A percentile compares a stretch with the other conserved stretches of the same genome.
Conservation (phyloP, 2,113 vertebrate species). For the Pedionomus torquatus region DNA sequence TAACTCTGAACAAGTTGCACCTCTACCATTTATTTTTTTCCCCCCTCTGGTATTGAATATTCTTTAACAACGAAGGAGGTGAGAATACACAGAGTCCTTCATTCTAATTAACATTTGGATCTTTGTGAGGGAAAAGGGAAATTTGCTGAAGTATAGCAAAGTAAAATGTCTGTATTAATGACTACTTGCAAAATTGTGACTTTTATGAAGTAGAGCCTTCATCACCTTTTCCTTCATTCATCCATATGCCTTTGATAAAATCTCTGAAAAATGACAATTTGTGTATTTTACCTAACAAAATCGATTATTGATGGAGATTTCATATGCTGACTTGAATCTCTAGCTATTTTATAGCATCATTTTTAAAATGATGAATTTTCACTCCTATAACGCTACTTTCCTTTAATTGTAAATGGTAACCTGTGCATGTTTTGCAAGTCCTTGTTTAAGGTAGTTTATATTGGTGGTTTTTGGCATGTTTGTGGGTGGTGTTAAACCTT, state of each 20-base stretch:
- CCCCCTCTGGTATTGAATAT: not conserved
- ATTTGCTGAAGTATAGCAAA: not conserved
- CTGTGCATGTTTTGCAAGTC: constrained; percentile 19
- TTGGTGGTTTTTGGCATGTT: constrained; percentile 16
- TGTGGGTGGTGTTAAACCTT: not conserved
- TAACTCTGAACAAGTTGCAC: constrained; percentile 10
- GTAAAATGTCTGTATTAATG: not conserved
- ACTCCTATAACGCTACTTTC: not conserved
- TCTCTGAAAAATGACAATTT: not conserved
- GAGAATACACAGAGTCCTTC: not conserved
- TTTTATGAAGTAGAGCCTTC: not conserved
- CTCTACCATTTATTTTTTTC: not conserved
- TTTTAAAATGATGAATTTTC: not conserved
- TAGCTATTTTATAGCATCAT: not conserved
- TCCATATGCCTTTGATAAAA: not conserved
- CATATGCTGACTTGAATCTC: not conserved
- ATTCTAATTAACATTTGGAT: not conserved
- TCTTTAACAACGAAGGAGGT: not conserved
- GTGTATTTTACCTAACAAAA: not conserved
- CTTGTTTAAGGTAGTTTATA: not conserved
- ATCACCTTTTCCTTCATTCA: not conserved
- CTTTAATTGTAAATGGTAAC: not conserved
- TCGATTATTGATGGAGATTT: not conserved
- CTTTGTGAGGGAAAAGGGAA: not conserved
- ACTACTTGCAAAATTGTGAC: not conserved